Conservation (phyloP, 2,888 invertebrate species). For the Dynastes maya region DNA sequence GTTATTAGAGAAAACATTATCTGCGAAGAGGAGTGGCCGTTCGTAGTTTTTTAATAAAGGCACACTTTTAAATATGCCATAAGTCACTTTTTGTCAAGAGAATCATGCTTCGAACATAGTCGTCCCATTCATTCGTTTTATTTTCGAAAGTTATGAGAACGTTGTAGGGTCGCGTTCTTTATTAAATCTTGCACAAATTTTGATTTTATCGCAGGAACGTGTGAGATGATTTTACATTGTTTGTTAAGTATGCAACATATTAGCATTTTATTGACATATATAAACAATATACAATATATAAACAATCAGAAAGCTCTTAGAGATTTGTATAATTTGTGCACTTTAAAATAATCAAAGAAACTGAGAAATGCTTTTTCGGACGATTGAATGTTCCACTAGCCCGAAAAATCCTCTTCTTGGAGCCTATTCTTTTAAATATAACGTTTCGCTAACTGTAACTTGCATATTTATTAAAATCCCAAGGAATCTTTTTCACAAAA, state of each 20-base stretch:
- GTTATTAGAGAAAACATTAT: conserved; percentile 72
- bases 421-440: no score
- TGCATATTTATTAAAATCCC: no score
- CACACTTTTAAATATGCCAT: conserved; percentile 64
- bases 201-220: conserved; percentile 11
- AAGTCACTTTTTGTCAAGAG: conserved; percentile 53
- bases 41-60: conserved; percentile 65
- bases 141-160: conserved; percentile 42
- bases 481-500: no score
- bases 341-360: no score
- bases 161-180: background rate
- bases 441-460: no score
- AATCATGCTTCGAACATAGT: conserved; percentile 16
- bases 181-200: conserved; percentile 9
- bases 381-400: no score
- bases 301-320: no score
- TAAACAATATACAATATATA: no score
- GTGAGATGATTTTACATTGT: background rate
- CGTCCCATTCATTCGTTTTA: conserved; percentile 23
- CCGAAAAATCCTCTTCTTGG: no score
- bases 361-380: no score
- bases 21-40: conserved; percentile 68
- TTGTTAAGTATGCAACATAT: background rate
- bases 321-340: no score
- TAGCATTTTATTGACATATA: background rate